These are phyloP conservation scores for Telmatherina bonti DNA, from an alignment of 2,797 vertebrate species.

Conservation along the genomic window DNA sequence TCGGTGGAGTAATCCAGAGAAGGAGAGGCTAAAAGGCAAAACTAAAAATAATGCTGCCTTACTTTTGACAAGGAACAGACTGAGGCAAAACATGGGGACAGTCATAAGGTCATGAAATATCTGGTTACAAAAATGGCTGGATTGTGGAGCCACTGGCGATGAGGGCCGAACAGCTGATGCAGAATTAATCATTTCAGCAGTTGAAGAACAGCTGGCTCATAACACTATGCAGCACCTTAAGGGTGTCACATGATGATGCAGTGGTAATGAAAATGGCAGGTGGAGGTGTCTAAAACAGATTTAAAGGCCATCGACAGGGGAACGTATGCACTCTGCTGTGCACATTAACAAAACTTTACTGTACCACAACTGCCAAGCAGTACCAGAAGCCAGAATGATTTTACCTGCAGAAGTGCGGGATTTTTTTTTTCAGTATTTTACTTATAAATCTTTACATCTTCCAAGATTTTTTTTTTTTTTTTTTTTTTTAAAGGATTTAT, in stretches of 20 bases:
- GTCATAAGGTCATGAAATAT: neutral
- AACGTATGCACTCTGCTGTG: neutral
- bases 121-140: neutral
- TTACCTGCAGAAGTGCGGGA: neutral
- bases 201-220: conserved; percentile 5
- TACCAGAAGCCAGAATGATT: neutral
- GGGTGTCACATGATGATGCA: neutral
- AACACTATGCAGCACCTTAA: neutral
- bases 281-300: neutral
- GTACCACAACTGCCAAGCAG: neutral
- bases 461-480: too few species aligned
- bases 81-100: neutral
- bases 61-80: neutral
- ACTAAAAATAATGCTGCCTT: neutral
- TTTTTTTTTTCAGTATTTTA: neutral
- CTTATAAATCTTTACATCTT: neutral
- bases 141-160: neutral
- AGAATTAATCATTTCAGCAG: neutral
- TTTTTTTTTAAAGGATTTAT: too few species aligned
- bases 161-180: neutral
- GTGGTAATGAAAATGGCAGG: neutral
- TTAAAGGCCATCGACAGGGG: neutral
- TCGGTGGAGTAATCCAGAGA: neutral
- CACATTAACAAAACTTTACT: neutral
- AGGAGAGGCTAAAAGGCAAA: neutral